Evolutionary conservation across 1,140 invertebrate species (phyloP), one percentile per base, ranked within the genome.

Genomic region (Andrena cerasifolii): DNA sequence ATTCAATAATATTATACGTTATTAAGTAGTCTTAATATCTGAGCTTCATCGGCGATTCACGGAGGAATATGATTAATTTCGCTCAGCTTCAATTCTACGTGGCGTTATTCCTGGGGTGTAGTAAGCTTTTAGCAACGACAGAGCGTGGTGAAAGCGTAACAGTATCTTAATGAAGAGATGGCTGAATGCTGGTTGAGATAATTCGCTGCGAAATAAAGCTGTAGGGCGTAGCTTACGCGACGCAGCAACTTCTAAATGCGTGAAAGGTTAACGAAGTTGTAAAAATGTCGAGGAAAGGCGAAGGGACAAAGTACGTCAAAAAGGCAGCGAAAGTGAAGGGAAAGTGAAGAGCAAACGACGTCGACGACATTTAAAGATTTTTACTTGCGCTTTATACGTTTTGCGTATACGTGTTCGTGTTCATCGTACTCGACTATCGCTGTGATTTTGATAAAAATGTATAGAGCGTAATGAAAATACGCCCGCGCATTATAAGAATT

Each of bases 251-350:
- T 26, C n/a, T 49, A 49, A 45, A 8, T 16, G 43, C 43, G 5
- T 31, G 56, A 59, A 36, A 59, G 58, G 33, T 43, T 61, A 61
- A 61, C 58, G 33, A 61, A 61, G 33, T 40, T 61, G 58, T 40
- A 61, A 40, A n/a, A 61, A 61, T 24, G 58, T 61, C 58, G 33
- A 40, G 8, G 2, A 8, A 1, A 1, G 7, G 7, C 12, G 54
- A 28, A 26, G 53, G 31, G 31, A 36, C 12, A 26, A 31, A 56
- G 26, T 24, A 31, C 26, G 10, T 31, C 2, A 10, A 59, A 10
- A 59, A 36, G 31, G 21, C 53, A 4, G 53, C 8, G 53, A 56
- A 56, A 56, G 53, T 56, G 53, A 31, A 56, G 21, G 7, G 21
- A 31, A 10, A 24, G 24, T 16, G 26, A 28, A 31, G 33, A 21